Evolutionary conservation across 2,797 vertebrate species (phyloP), one percentile per base, ranked within the genome.

Genomic region (Steatocranus sp.): DNA sequence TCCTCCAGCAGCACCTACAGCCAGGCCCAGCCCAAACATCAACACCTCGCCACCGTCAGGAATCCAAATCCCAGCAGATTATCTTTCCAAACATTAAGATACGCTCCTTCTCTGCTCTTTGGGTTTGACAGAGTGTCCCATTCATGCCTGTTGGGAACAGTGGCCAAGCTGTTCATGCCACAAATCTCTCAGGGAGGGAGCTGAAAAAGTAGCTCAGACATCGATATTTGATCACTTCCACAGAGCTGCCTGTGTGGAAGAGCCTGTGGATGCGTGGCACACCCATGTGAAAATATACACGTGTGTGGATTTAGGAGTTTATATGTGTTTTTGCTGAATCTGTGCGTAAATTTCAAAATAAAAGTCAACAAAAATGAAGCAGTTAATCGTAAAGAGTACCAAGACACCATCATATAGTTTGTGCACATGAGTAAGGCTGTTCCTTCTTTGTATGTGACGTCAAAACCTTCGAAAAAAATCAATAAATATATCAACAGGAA

Each of bases 41-140:
- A 95, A 93, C 93, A 95, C 93, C 84, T 92, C 83, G 17, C 92
- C 86, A 89, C 88, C 25, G 85, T 84, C 87, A 92, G 92, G 91
- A 92, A 93, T 92, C 90, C 82, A 91, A 94, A 94, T 93, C 93
- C 93, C 91, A 1, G 43, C 80, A 78, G 94, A 94, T 94, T 94
- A 94, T 95, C 94, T 93, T 93, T 94, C 92, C 91, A 94, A 95
- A 94, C 93, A 94, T 89, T 89, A 80, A 90, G 91, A 90, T 91
- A 88, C n/a, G 81, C 76, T 90, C 79, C 86, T 89, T 86, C 88
- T 82, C 50, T 15, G 74, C 85, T 78, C 79, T 76, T 48, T 74
- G 27, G 87, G 63, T 76, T 76, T 66, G 87, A 95, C 91, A 95
- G 89, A 95, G 91, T 17, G 36, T 74, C 23, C 87, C 91, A 94